phyloP scores from a whole-genome alignment of 37 sponge, comb jelly and placozoan genomes.

The Geodia barretti region DNA sequence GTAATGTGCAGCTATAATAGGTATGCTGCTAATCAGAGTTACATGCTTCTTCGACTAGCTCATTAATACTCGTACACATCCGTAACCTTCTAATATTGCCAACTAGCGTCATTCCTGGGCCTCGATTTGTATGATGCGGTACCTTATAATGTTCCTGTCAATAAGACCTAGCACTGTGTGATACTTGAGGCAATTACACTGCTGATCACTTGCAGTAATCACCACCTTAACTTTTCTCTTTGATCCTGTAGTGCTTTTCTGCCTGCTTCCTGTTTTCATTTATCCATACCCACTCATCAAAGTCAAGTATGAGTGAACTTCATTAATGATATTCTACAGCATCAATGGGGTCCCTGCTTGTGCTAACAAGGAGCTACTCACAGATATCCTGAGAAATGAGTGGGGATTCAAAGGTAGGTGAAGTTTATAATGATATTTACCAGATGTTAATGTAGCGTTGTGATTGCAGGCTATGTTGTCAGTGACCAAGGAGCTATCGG shows the following conservation, averaged over 20 bases:
- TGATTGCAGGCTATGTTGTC: slow-evolving; percentile 55
- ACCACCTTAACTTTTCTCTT: no score
- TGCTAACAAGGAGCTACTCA: slow-evolving; percentile 62
- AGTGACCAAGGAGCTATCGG: slow-evolving; percentile 74
- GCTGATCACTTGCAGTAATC: no score
- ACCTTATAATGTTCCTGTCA: no score
- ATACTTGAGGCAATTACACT: slow-evolving; percentile 1
- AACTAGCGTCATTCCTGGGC: no score
- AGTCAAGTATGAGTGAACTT: neutral
- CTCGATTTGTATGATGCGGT: no score
- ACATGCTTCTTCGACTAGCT: no score
- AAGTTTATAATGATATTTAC: neutral
- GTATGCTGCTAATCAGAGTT: neutral
- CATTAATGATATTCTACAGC: neutral
- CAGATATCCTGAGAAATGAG: slow-evolving; percentile 44
- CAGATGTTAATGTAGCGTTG: neutral
- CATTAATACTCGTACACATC: no score
- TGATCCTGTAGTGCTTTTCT: no score
- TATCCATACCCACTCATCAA: neutral
- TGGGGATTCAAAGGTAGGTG: slow-evolving; percentile 51
- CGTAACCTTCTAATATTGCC: no score
- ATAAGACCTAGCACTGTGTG: no score
- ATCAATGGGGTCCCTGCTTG: slow-evolving; percentile 66
- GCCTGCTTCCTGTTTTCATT: no score
- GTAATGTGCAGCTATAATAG: slow-evolving; percentile 70